Evolutionary conservation across 2,888 invertebrate species (phyloP).

Genomic region (Vandiemenella viatica): DNA sequence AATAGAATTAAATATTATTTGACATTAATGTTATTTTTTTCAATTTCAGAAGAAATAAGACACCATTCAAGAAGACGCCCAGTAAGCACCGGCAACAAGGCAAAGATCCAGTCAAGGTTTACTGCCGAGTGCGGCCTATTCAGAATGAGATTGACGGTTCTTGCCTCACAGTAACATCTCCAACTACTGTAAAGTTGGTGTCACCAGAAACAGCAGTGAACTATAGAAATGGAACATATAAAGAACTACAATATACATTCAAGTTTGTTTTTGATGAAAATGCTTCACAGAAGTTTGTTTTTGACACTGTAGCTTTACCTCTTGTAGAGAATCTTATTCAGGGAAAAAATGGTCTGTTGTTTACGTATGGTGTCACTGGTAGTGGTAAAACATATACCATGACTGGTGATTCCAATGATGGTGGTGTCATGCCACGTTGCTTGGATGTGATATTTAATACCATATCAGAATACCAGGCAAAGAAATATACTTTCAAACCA

Average conservation of each 20-base stretch:
- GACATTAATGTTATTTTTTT: too few species aligned
- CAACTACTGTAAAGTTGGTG: slow-evolving; percentile 48
- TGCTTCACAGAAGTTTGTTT: slow-evolving; percentile 67
- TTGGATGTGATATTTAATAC: slow-evolving; percentile 88
- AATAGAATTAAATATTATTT: too few species aligned
- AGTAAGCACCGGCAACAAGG: slow-evolving; percentile 5
- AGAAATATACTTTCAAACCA: slow-evolving; percentile 82
- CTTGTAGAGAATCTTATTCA: slow-evolving; percentile 71
- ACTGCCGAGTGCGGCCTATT: slow-evolving; percentile 69
- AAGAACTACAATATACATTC: slow-evolving; percentile 62
- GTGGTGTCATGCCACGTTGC: slow-evolving; percentile 76
- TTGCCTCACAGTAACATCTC: slow-evolving; percentile 53
- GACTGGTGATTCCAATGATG: slow-evolving; percentile 60
- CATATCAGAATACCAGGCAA: slow-evolving; percentile 65
- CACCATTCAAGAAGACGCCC: slow-evolving; percentile 9
- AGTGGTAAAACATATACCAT: slow-evolving; percentile 96
- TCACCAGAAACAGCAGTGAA: slow-evolving; percentile 47
- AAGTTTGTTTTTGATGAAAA: slow-evolving; percentile 72
- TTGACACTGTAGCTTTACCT: slow-evolving; percentile 69
- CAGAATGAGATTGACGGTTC: slow-evolving; percentile 41
- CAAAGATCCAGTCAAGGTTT: slow-evolving; percentile 74
- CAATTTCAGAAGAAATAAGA: slow-evolving; percentile 12
- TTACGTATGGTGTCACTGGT: slow-evolving; percentile 95
- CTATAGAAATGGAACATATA: slow-evolving; percentile 41
- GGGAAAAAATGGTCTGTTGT: slow-evolving; percentile 84